Base-by-base conservation (phyloP, 2,113 vertebrate species). In the Canis aureus region DNA sequence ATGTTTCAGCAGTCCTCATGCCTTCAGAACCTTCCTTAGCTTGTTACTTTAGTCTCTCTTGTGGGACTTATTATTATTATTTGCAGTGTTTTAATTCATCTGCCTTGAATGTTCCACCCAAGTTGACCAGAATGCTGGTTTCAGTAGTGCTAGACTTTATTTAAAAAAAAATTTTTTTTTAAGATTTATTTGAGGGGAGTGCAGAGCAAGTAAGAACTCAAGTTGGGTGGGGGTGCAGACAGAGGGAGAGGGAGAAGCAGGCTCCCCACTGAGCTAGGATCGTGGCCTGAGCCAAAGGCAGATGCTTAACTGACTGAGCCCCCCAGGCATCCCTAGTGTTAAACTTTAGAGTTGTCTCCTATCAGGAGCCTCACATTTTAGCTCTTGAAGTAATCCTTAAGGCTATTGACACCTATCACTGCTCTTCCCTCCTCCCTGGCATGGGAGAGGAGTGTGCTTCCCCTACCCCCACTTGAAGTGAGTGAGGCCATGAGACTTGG, bases 1-100 rank as follows among this genome's bases (percentile, higher is more conserved):
- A 3, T 55, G 23, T 51, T 49, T 51, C 16, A 20, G 23, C 20
- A 35, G 38, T 7, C 0, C 8, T 57, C 7, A 0, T 1, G 13
- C 55, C 62, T 74, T 51, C 60, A 9, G 35, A 43, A 8, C 71
- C 49, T 69, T 76, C 67, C 29, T 59, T 55, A 76, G 23, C 49
- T 0, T 59, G 0, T 17, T 66, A 32, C 51, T 71, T 57, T 13
- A 60, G 43, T 76, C 25, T 89, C 43, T 60, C 12, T n/a, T 23
- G 27, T n/a, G 3, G 3, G 22, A 6, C 64, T 49, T 76, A 69
- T 35, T 51, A 95, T 83, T 15, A 69, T 35, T 51, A 95, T 83
- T 15, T 9, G 62, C 23, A 16, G 2, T 82, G 43, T 93, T 86
- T 79, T 38, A 43, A 29, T 64, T 87, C n/a, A 17, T 51, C 79